Base-by-base conservation (phyloP, 1,140 invertebrate species). In the Agraylea sexmaculata region DNA sequence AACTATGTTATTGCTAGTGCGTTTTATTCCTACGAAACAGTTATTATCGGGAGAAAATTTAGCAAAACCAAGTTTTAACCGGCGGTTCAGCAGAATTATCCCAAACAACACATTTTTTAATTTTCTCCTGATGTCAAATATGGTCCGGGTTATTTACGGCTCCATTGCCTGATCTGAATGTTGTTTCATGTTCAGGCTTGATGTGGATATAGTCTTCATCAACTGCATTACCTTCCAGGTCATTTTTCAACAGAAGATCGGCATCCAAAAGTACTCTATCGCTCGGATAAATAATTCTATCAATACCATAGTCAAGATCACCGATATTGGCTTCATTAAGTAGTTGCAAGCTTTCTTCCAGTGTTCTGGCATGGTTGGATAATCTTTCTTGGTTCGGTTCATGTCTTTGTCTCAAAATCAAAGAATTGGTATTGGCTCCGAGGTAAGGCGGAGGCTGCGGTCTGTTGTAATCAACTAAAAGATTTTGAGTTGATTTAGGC, bases 41-140 rank as follows among this genome's bases (percentile, higher is more conserved):
- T n/a, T n/a, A n/a, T n/a, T n/a, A n/a, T n/a, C n/a, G n/a, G n/a
- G n/a, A n/a, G n/a, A n/a, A n/a, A 39, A 28, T 27, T 28, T 55
- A 67, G 47, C 64, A 67, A 37, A 68, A 68, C 64, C 64, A 68
- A 13, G 64, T 68, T 40, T 68, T 66, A 36, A 66, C 63, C 18
- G 62, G 62, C 41, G 58, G 57, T 35, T 57, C 33, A 7, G 55
- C 57, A 25, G 56, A 52, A n/a, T 51, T 52, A 4, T 50, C 47
- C 47, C 47, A 49, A 27, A 43, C 41, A n/a, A 31, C 38, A 16
- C 37, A 38, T 18, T 39, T 43, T 19, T 38, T 27, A 13, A 8
- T 21, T n/a, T 36, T 48, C 5, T 54, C 54, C 46, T 63, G 53
- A 43, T 65, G 64, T 67, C 64, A 67, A 51, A 66, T 62, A 36